phyloP scores from a whole-genome alignment of 35 echinoderm and acorn worm genomes.

The Diadema setosum region DNA sequence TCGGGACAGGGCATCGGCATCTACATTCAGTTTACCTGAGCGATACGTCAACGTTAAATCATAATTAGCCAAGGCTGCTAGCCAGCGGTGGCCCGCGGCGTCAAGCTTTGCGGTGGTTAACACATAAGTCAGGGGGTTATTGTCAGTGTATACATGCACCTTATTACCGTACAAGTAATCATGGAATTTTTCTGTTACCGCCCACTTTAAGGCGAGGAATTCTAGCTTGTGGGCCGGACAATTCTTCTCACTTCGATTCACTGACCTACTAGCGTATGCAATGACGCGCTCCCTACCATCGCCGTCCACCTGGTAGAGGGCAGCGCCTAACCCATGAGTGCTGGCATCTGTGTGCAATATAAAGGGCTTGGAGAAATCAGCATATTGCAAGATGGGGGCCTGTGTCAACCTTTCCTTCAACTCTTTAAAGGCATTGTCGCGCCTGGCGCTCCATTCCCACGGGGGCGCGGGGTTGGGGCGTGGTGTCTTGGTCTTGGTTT shows the following conservation, averaged over 20 bases:
- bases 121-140: not conserved
- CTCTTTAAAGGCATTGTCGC: constrained; percentile 38
- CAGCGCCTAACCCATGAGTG: not conserved
- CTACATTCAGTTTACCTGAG: not conserved
- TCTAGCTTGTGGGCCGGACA: constrained; percentile 50
- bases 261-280: constrained; percentile 19
- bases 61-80: constrained; percentile 15
- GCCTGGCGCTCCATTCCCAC: constrained; percentile 40
- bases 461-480: not conserved
- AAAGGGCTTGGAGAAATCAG: constrained; percentile 48
- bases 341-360: not conserved
- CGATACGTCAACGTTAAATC: constrained; percentile 28
- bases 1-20: constrained; percentile 26
- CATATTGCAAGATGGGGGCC: constrained; percentile 45
- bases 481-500: not conserved
- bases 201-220: constrained; percentile 35
- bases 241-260: not conserved
- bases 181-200: constrained; percentile 6
- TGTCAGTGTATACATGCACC: not conserved
- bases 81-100: too few relatives aligned
- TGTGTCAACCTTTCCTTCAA: constrained; percentile 6
- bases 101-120: not conserved
- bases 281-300: not conserved
- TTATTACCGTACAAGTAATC: constrained; percentile 37
- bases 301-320: not conserved